phyloP scores from a whole-genome alignment of 2,113 vertebrate genomes.

The Tonatia bakeri region DNA sequence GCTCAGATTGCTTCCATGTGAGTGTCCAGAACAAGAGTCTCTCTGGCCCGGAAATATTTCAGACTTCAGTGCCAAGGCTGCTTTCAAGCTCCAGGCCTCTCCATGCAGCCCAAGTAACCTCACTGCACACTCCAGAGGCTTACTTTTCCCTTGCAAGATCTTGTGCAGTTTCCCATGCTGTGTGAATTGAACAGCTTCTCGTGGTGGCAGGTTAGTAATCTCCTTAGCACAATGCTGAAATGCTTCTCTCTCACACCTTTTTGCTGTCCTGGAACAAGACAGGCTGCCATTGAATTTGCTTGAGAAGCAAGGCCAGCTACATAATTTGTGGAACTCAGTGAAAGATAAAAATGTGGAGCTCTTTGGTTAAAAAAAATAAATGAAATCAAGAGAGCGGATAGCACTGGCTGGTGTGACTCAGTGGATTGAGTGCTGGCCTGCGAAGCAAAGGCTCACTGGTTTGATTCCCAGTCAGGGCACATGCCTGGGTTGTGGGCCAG shows the following conservation, averaged over 20 bases:
- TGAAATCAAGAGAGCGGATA: background rate
- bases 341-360: background rate
- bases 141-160: background rate
- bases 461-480: too few species aligned
- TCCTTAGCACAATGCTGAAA: background rate
- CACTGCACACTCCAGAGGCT: background rate
- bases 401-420: too few species aligned
- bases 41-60: background rate
- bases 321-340: background rate
- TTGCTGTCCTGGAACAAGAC: background rate
- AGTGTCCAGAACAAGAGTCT: background rate
- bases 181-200: background rate
- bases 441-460: too few species aligned
- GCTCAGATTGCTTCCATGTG: background rate
- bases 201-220: background rate
- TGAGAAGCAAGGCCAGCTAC: background rate
- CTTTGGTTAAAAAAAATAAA: background rate
- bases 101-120: accelerated
- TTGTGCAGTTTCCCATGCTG: background rate
- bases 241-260: background rate
- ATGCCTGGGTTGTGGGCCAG: too few species aligned
- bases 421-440: too few species aligned
- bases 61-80: background rate
- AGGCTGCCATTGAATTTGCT: background rate
- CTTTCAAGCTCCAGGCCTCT: background rate